phyloP scores from a whole-genome alignment of 2,888 invertebrate species.

The Campaea margaritaria region DNA sequence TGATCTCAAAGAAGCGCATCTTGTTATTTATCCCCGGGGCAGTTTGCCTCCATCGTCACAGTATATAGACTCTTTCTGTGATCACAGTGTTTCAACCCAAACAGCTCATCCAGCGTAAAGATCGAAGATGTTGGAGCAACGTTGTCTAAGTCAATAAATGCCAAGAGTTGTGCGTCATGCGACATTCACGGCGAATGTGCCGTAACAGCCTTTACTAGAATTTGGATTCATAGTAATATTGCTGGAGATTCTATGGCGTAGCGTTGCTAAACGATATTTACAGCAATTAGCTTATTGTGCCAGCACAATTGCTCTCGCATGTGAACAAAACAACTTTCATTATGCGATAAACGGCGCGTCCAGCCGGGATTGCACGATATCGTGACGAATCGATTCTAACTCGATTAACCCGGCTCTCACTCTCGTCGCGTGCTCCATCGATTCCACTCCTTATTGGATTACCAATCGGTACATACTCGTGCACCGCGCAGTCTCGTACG shows the following conservation, averaged over 20 bases:
- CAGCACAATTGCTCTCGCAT: constrained; percentile 24
- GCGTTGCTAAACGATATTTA: background rate
- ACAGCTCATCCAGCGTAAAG: too few species aligned
- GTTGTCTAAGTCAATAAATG: too few species aligned
- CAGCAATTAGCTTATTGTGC: constrained; percentile 5
- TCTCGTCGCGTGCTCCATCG: constrained; percentile 42
- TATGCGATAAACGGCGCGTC: constrained; percentile 20
- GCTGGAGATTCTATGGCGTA: background rate
- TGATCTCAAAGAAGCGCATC: too few species aligned
- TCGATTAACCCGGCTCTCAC: constrained; percentile 58
- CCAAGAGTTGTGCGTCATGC: too few species aligned
- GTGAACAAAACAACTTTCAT: constrained; percentile 41
- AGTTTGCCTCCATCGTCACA: background rate
- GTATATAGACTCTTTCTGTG: background rate
- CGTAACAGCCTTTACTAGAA: background rate
- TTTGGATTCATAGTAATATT: background rate
- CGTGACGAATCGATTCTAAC: constrained; percentile 69
- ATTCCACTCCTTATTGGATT: constrained; percentile 48
- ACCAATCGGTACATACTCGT: constrained; percentile 21
- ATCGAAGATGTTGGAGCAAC: too few species aligned
- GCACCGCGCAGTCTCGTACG: background rate
- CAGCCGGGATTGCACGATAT: constrained; percentile 42
- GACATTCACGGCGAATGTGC: too few species aligned
- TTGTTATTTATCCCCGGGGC: too few species aligned
- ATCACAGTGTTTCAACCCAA: too few species aligned